Base-by-base conservation (phyloP, 2,888 invertebrate species). In the Scelioninae gen. 1 region DNA sequence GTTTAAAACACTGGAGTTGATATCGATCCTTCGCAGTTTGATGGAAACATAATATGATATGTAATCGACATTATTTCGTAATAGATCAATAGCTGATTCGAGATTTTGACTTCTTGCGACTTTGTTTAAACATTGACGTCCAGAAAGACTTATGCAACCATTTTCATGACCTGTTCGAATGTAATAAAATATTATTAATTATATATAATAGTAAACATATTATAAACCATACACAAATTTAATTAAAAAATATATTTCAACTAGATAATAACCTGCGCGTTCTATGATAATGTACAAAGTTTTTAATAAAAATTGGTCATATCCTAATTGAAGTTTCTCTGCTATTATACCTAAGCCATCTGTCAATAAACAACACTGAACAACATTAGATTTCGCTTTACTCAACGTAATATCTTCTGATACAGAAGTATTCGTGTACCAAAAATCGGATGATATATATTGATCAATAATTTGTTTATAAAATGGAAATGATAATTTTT, bases 311-410 rank as follows among this genome's bases (percentile, higher is more conserved):
- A 94, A 95, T 0, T 93, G 93, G 83, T 95, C 93, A 90, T 94
- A 96, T 0, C 93, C 87, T 0, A 91, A 87, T 65, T 93, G 91
- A 29, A 96, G 91, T 11, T 93, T 91, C 5, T 87, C 77, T 0
- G 96, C 95, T 82, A 95, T 93, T 86, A 94, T 91, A 0, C 95
- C 96, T 15, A 96, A 91, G 0, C 96, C 95, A 90, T 96, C 96
- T 0, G 95, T 92, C 81, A 96, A 92, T 6, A 96, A 89, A 87
- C 96, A 96, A 51, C 94, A 93, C 86, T 95, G 94, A 40, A 95
- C 89, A 72, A 96, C 93, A 92, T 96, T 96, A 63, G 93, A 93
- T 87, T 95, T 95, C 1, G 95, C 95, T n/a, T 91, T 87, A 31
- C 86, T 84, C 32, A 92, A 77, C 29, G 88, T 75, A 15, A 87